phyloP scores from a whole-genome alignment of 2,113 vertebrate species.

The Periophthalmus modestus region DNA sequence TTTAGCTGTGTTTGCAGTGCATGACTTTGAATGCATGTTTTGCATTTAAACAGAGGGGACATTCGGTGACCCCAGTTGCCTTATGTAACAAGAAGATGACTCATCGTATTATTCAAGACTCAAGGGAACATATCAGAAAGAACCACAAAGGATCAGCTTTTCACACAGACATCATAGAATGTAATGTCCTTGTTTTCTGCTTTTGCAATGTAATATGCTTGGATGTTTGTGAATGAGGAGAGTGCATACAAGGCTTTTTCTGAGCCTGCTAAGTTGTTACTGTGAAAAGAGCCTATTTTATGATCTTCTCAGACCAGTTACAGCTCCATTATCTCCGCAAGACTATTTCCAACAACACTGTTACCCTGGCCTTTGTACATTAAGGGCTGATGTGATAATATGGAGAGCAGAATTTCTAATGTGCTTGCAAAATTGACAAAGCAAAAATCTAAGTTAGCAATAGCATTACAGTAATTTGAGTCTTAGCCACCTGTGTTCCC shows the following conservation, averaged over 20 bases:
- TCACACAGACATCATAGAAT: not conserved
- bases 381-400: not conserved
- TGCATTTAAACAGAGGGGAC: not conserved
- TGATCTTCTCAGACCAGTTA: conserved; percentile 23
- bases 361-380: conserved; percentile 25
- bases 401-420: conserved; percentile 7
- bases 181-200: not conserved
- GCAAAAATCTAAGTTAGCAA: not conserved
- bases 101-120: conserved; percentile 33
- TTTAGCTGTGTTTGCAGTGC: not conserved
- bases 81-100: conserved; percentile 27
- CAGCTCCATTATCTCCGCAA: conserved; percentile 41
- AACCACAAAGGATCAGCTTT: conserved; percentile 6
- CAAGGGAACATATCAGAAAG: conserved; percentile 13
- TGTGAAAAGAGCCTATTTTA: conserved; percentile 9
- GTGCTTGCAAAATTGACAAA: conserved; percentile 7
- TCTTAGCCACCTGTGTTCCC: not conserved
- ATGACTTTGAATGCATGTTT: conserved; percentile 17
- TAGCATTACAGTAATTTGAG: not conserved
- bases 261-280: not conserved
- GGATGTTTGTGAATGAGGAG: not conserved
- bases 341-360: conserved; percentile 22
- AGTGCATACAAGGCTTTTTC: conserved; percentile 8
- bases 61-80: conserved; percentile 23
- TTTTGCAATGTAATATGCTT: not conserved